Percentiles rank a stretch among this genome's conserved stretches.
Conservation (phyloP, 2,888 invertebrate genomes). For the Agriopis leucophaearia region DNA sequence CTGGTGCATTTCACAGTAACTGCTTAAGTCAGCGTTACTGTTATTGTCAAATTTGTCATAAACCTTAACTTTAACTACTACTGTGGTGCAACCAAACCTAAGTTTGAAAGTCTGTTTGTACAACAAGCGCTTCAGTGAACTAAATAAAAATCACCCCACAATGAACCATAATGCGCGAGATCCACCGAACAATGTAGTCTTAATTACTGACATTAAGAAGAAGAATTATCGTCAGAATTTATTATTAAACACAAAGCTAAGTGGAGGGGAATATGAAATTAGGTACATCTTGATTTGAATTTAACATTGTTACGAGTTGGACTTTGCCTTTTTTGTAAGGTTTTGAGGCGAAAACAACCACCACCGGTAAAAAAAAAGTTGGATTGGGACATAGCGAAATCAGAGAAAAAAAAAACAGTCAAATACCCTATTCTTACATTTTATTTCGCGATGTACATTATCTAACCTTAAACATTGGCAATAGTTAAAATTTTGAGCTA, state of each 20-base stretch:
- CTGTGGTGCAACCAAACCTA: too few species aligned
- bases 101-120: too few species aligned
- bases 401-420: too few species aligned
- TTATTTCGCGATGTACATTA: too few species aligned
- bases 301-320: conserved; percentile 25
- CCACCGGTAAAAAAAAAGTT: not conserved
- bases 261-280: conserved; percentile 34
- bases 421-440: too few species aligned
- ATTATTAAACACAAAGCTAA: conserved; percentile 29
- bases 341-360: not conserved
- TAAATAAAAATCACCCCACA: conserved; percentile 12
- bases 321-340: conserved; percentile 8
- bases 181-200: conserved; percentile 27
- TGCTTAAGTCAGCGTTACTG: too few species aligned
- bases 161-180: conserved; percentile 11
- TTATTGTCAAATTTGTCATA: too few species aligned
- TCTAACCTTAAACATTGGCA: too few species aligned
- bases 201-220: conserved; percentile 34
- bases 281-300: conserved; percentile 33
- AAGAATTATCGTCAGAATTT: conserved; percentile 29
- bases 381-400: too few species aligned
- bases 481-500: too few species aligned
- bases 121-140: not conserved
- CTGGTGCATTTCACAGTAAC: too few species aligned
- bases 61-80: too few species aligned